Evolutionary conservation across 2,113 vertebrate species (phyloP), one percentile per base, ranked within the genome.

Genomic region (Ursus arctos): DNA sequence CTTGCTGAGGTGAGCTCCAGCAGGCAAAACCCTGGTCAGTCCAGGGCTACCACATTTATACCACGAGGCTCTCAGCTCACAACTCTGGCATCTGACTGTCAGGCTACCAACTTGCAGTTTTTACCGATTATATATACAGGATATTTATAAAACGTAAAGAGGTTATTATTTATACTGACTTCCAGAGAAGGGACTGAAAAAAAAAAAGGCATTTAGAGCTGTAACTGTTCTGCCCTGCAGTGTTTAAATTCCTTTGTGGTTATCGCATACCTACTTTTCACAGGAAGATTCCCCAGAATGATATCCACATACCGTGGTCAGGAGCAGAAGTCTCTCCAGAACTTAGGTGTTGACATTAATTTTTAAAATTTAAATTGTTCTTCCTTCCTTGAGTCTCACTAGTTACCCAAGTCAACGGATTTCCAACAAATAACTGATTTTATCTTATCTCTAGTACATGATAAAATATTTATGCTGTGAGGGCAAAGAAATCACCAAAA

Each of bases 71-170:
- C 72, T 80, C 74, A 13, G 79, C 59, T 84, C 77, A 33, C 10
- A 1, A 21, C 8, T 1, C n/a, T 2, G 13, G 88, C 36, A 77
- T 28, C 22, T 76, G 61, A 80, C 12, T 9, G 24, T 82, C 33
- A 40, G 61, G 49, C 11, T 33, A 36, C 36, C 10, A 8, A 85
- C 14, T 94, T 67, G 47, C 82, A 15, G 63, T 74, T 59, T 55
- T 65, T 24, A 83, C 81, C 19, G 4, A 43, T 57, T 67, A 79
- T 79, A 71, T 82, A 89, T 11, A 59, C 15, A 57, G 33, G 4
- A 18, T 47, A 94, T 31, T 55, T 79, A 74, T 90, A 96, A 92
- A 72, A 94, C 24, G 10, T 55, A 65, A 88, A 89, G 28, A 81
- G 22, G 19, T 43, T 81, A 59, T 40, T 90, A 85, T 82, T 67